Conservation (phyloP, 2,797 vertebrate genomes). For the Phoeniculus purpureus region DNA sequence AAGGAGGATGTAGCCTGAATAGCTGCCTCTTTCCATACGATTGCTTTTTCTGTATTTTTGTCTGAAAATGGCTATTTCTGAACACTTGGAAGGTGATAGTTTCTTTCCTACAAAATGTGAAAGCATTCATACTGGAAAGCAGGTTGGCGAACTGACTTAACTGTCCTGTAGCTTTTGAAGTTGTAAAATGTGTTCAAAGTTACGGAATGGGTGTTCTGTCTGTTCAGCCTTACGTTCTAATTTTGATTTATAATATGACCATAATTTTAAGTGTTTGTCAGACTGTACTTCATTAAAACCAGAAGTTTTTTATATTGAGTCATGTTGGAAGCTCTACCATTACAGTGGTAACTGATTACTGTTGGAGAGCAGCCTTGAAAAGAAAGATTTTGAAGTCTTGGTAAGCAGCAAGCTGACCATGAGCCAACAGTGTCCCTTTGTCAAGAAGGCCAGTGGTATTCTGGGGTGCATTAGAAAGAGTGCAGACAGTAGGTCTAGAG, state of each 20-base stretch:
- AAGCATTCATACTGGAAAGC: not conserved
- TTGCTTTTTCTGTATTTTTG: not conserved
- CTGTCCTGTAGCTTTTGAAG: not conserved
- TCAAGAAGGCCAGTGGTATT: too few species aligned
- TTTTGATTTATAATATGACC: too few species aligned
- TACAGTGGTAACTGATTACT: not conserved
- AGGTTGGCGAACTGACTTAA: not conserved
- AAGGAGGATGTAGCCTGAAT: not conserved
- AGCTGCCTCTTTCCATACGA: too few species aligned
- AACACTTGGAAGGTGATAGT: not conserved
- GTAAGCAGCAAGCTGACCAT: too few species aligned
- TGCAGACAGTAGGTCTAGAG: too few species aligned
- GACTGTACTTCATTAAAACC: not conserved
- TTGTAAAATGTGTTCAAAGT: not conserved
- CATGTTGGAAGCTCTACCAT: not conserved
- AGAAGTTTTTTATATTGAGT: not conserved
- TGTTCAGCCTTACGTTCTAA: not conserved
- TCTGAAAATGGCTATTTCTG: rapidly evolving
- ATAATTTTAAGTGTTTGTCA: not conserved
- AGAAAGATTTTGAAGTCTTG: too few species aligned
- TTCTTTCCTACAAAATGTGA: not conserved
- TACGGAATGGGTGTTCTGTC: not conserved
- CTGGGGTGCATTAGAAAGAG: too few species aligned
- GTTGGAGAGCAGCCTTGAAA: too few species aligned
- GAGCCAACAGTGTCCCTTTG: too few species aligned